Conservation (phyloP, 2,888 invertebrate species). For the Epistrophe eligans region DNA sequence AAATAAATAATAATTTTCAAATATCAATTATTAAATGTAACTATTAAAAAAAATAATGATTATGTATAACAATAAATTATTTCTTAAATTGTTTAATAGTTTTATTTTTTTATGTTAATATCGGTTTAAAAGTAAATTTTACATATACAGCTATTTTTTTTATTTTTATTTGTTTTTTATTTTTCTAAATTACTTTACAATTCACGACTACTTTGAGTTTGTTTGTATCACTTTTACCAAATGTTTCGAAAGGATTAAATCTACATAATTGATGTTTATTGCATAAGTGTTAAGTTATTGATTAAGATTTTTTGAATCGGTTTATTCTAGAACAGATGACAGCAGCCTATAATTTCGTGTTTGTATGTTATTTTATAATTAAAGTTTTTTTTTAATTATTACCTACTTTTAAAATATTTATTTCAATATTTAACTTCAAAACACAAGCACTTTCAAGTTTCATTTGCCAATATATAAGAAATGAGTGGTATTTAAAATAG, state of each 20-base stretch:
- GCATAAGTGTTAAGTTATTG: slow-evolving; percentile 52
- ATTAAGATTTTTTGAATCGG: slow-evolving; percentile 18
- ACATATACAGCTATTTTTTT: slow-evolving; percentile 35
- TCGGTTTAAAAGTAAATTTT: slow-evolving; percentile 28
- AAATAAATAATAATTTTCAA: slow-evolving; percentile 64
- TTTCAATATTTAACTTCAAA: background rate
- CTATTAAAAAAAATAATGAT: slow-evolving; percentile 37
- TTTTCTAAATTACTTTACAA: slow-evolving; percentile 42
- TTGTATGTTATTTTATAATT: background rate
- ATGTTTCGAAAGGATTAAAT: slow-evolving; percentile 50
- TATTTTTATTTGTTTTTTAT: slow-evolving; percentile 23
- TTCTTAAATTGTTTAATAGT: slow-evolving; percentile 21
- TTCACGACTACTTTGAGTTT: slow-evolving; percentile 59
- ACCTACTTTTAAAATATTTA: background rate
- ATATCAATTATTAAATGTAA: slow-evolving; percentile 17
- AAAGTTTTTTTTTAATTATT: background rate
- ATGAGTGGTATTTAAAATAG: background rate
- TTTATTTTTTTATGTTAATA: slow-evolving; percentile 7
- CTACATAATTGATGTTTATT: slow-evolving; percentile 45
- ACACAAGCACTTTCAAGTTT: background rate
- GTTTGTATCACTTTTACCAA: slow-evolving; percentile 57
- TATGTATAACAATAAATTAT: slow-evolving; percentile 64
- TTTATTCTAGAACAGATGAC: slow-evolving; percentile 38
- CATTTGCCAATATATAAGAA: too few species aligned
- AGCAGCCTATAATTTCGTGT: slow-evolving; percentile 2